phyloP scores from a whole-genome alignment of 2,113 vertebrate genomes.

The Pao palembangensis region DNA sequence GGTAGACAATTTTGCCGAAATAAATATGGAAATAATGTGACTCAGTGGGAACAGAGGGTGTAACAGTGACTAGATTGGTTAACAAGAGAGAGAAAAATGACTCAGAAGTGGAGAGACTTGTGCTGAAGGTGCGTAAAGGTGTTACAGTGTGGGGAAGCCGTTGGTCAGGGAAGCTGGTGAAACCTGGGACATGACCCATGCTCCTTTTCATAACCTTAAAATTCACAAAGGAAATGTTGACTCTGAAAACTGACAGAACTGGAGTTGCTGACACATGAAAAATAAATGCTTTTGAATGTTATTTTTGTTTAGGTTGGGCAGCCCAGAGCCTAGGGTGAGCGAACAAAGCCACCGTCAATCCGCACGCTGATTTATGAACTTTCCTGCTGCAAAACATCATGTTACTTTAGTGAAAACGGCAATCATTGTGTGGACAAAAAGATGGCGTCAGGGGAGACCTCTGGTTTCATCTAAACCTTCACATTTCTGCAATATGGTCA shows the following conservation, averaged over 20 bases:
- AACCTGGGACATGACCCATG: conserved; percentile 19
- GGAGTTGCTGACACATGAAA: conserved; percentile 26
- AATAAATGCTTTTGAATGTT: neutral
- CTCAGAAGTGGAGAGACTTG: conserved; percentile 17
- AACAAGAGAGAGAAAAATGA: conserved; percentile 20
- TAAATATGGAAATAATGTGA: conserved; percentile 71
- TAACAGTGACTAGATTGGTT: conserved; percentile 37
- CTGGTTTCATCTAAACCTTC: too few relatives aligned
- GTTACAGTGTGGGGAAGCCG: conserved; percentile 26
- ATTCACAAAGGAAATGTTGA: conserved; percentile 29
- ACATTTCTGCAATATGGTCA: too few relatives aligned
- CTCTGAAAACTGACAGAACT: conserved; percentile 20
- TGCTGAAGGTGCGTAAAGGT: conserved; percentile 3
- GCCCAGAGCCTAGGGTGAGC: neutral
- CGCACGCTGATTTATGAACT: neutral
- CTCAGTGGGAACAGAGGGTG: conserved; percentile 61
- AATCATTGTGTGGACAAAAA: too few relatives aligned
- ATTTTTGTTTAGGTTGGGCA: neutral
- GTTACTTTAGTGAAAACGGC: too few relatives aligned
- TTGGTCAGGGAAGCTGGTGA: conserved; percentile 26
- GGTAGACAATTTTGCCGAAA: conserved; percentile 44
- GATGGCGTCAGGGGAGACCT: too few relatives aligned
- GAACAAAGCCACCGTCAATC: neutral
- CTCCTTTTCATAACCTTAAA: conserved; percentile 31
- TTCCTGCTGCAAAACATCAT: too few relatives aligned